Base-by-base conservation (phyloP, 2,888 invertebrate genomes). In the Nomada ruficornis region DNA sequence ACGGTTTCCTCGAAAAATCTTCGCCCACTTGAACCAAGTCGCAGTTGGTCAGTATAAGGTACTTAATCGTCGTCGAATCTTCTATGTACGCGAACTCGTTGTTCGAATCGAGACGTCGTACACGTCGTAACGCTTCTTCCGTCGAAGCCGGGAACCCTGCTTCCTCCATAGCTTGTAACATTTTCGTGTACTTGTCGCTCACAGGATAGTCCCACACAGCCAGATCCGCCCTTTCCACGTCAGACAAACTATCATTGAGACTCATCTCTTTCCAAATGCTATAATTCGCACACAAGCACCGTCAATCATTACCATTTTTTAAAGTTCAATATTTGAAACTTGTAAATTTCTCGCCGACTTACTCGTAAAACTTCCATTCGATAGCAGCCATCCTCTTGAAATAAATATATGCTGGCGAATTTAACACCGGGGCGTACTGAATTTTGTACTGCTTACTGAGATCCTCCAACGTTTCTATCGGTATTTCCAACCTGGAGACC, bases 131-230 rank as follows among this genome's bases (percentile, higher is more conserved):
- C 0, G 98, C 99, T 86, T 97, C 97, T 0, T 97, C 96, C 57
- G 97, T 95, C 4, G 96, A 95, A 47, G 95, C 95, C 0, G 99
- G 99, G 15, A 99, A 95, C 0, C 96, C 96, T 0, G 98, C 97
- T 88, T 96, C 96, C 84, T 94, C 94, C 98, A 99, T 99, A 0
- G 98, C 98, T 93, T 98, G 98, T 98, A 99, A 99, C 97, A 99
- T 98, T 94, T 99, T 99, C 57, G 98, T 99, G 94, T 98, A 99
- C 92, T 98, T 99, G 94, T 99, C 99, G 91, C 98, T 98, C 0
- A 99, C 98, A 0, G 99, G 99, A 93, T 99, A 99, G 93, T 99
- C 99, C 99, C 99, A 99, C 0, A 99, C 99, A 0, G 99, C 99
- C 20, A 99, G 94, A 93, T 98, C 98, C 0, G 99, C 98, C 47